Conservation (phyloP, 2,888 invertebrate genomes). For the Melinopterus prodromus region DNA sequence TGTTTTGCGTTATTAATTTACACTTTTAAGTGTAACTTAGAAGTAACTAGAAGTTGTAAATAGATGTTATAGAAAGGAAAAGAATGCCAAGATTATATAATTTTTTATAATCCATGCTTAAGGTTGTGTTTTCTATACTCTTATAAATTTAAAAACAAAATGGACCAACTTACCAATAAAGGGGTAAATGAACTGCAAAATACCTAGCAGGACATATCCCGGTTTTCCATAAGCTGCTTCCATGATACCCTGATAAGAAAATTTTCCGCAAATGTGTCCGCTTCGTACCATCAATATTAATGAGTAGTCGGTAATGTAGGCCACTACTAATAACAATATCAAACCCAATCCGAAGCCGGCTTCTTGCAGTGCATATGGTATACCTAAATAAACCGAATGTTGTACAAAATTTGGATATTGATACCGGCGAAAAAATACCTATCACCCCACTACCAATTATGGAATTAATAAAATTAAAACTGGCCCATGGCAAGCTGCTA, state of each 20-base stretch:
- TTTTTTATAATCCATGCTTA: background rate
- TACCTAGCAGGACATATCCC: conserved; percentile 78
- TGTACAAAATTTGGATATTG: background rate
- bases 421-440: conserved; percentile 62
- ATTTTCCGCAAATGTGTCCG: conserved; percentile 79
- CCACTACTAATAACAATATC: conserved; percentile 73
- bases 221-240: conserved; percentile 81
- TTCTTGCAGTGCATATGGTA: conserved; percentile 82
- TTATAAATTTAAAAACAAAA: background rate
- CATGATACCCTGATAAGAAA: conserved; percentile 82
- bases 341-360: conserved; percentile 83
- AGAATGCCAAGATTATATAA: background rate
- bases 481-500: conserved; percentile 76
- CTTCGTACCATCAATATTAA: conserved; percentile 79
- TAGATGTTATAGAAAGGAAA: too few species aligned
- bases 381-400: conserved; percentile 60
- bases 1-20: too few species aligned
- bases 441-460: conserved; percentile 89
- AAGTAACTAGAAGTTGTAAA: too few species aligned
- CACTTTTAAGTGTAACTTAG: too few species aligned
- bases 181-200: conserved; percentile 83
- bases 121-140: too few species aligned
- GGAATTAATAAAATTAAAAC: conserved; percentile 89
- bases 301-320: conserved; percentile 82
- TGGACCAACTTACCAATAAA: conserved; percentile 73